phyloP scores from a whole-genome alignment of 2,888 invertebrate species.

The Drosophila tanythrix region DNA sequence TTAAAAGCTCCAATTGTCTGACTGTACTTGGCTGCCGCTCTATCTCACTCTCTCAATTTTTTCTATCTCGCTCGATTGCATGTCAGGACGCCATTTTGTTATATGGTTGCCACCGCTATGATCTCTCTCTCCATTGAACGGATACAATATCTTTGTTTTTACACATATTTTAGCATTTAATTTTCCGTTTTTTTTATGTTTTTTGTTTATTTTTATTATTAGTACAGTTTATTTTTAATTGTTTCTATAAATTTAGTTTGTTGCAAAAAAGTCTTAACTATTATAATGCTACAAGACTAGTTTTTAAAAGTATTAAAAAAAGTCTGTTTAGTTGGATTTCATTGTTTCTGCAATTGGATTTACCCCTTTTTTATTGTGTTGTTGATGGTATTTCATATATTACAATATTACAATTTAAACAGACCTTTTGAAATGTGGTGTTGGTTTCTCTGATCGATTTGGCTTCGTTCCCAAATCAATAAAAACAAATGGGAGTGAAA shows the following conservation, averaged over 20 bases:
- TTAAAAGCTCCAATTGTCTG: conserved; percentile 18
- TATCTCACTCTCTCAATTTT: background rate
- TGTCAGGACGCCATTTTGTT: conserved; percentile 45
- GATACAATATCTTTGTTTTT: background rate
- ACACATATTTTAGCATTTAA: conserved; percentile 1
- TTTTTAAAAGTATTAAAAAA: conserved; percentile 59
- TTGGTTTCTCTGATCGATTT: conserved; percentile 1
- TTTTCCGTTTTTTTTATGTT: conserved; percentile 5
- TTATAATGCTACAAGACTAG: conserved; percentile 72
- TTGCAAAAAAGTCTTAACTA: conserved; percentile 64
- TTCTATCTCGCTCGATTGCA: conserved; percentile 23
- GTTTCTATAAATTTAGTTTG: conserved; percentile 37
- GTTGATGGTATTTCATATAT: background rate
- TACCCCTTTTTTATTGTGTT: background rate
- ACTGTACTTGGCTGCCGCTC: conserved; percentile 29
- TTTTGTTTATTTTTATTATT: conserved; percentile 36
- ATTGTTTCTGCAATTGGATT: conserved; percentile 14
- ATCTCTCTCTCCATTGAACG: conserved; percentile 5
- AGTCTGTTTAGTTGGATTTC: conserved; percentile 15
- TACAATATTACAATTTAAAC: background rate
- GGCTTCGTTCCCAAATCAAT: background rate
- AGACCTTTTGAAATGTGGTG: background rate
- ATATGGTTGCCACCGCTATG: conserved; percentile 1
- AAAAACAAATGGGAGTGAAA: background rate
- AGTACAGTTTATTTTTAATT: conserved; percentile 18